phyloP scores from a whole-genome alignment of 1,140 invertebrate genomes.

The Ridgeia piscesae region DNA sequence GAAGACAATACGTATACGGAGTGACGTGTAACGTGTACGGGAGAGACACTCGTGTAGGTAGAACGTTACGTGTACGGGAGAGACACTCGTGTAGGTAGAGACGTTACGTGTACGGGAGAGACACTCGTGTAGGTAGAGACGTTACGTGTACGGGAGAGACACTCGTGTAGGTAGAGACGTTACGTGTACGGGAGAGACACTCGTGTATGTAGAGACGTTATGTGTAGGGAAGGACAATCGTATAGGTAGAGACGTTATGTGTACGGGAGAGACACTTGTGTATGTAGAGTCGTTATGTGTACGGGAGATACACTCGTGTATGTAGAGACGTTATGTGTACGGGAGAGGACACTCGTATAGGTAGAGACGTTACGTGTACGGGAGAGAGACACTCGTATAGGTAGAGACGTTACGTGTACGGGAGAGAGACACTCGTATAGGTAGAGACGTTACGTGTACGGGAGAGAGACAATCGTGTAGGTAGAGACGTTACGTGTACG shows the following conservation, averaged over 20 bases:
- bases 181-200: no score
- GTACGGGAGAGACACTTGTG: no score
- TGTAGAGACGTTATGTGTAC: not conserved
- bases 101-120: not conserved
- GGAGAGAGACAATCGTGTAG: not conserved
- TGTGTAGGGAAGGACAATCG: not conserved
- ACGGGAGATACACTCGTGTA: not conserved
- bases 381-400: not conserved
- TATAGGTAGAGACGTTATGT: not conserved
- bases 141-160: not conserved
- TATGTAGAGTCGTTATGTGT: not conserved
- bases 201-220: not conserved
- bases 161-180: not conserved
- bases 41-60: no score
- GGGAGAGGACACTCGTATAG: no score
- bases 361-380: not conserved
- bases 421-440: not conserved
- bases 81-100: not conserved
- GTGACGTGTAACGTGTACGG: not conserved
- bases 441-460: not conserved
- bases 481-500: not conserved
- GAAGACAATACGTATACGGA: not conserved
- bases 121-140: no score
- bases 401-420: not conserved
- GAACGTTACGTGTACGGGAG: not conserved